Evolutionary conservation across 2,888 invertebrate genomes (phyloP), one percentile per base, ranked within the genome.

Genomic region (Cheilosia vernalis): DNA sequence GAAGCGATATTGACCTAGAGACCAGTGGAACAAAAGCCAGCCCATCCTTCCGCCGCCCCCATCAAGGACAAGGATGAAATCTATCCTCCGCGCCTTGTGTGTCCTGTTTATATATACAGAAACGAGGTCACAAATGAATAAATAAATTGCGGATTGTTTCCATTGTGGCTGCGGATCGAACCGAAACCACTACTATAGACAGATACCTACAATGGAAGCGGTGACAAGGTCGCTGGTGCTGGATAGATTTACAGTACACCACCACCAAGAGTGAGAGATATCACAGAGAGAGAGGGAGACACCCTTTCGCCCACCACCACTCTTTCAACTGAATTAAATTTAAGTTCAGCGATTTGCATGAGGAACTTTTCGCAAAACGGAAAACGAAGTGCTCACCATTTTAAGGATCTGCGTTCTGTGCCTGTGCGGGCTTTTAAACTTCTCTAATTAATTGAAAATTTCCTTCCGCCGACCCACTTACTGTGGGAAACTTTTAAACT

Each of bases 381-480:
- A 67, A 78, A 69, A 47, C 69, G 63, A 51, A 63, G 61, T 55
- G 33, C 74, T 27, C 30, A 40, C 66, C 37, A 66, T 55, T 83
- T 72, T 78, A 72, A 72, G 66, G 74, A 56, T 56, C 55, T 21
- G 2, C 7, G 9, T 30, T 30, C 30, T 9, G 2, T 30, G 4
- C 19, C 19, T 47, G 17, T 47, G 19, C 13, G 69, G 74, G 80
- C 74, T 66, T 56, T 24, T 19, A 66, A 84, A 84, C 80, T 84
- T 84, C 60, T 47, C 74, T 84, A 80, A 84, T 84, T 84, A 84
- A 84, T 84, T 84, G 84, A 76, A 84, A 84, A 80, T 74, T 63
- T 69, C 69, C 84, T 66, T 74, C 60, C n/a, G 2, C 4, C 30
- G 3, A 30, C 53, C 56, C 17, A 30, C 30, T 47, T 49, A 21